Evolutionary conservation across 2,113 vertebrate species (phyloP).

Genomic region (Sinosuthora webbiana): DNA sequence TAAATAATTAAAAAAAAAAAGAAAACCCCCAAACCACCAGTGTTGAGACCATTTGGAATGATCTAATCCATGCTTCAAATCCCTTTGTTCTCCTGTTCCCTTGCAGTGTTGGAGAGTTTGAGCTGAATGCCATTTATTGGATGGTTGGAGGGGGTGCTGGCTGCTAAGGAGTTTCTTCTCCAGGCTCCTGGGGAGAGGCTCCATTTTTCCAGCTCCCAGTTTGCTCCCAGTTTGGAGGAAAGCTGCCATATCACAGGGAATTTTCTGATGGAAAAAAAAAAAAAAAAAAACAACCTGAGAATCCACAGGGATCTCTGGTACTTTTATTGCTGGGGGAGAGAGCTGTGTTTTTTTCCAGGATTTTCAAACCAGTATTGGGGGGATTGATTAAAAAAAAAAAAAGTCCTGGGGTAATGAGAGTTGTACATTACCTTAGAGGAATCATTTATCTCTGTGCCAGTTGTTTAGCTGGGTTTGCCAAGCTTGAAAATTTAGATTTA

Average conservation of each 20-base stretch:
- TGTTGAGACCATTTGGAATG: constrained; percentile 47
- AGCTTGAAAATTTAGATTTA: constrained; percentile 80
- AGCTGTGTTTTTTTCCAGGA: background rate
- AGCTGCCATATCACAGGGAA: background rate
- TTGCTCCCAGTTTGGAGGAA: background rate
- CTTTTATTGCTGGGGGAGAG: background rate
- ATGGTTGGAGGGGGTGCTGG: constrained; percentile 17
- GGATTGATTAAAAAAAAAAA: background rate
- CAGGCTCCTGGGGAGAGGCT: background rate
- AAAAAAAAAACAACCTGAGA: too few relatives aligned
- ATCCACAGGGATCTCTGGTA: background rate
- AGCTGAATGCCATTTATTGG: constrained; percentile 49
- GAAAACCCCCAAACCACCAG: background rate
- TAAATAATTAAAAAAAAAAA: background rate
- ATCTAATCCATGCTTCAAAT: constrained; percentile 49
- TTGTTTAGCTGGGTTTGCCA: constrained; percentile 67
- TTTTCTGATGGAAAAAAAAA: background rate
- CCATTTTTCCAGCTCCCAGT: background rate
- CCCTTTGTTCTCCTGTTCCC: constrained; percentile 58
- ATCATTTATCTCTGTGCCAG: constrained; percentile 76
- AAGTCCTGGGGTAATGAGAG: constrained; percentile 50
- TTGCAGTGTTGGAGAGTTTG: constrained; percentile 16
- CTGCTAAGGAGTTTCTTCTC: constrained; percentile 23
- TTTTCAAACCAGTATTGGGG: background rate
- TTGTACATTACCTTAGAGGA: constrained; percentile 56